Percentiles rank a stretch among this genome's conserved stretches.
Evolutionary conservation across 2,888 invertebrate species (phyloP).

Genomic region (Thera obeliscata): DNA sequence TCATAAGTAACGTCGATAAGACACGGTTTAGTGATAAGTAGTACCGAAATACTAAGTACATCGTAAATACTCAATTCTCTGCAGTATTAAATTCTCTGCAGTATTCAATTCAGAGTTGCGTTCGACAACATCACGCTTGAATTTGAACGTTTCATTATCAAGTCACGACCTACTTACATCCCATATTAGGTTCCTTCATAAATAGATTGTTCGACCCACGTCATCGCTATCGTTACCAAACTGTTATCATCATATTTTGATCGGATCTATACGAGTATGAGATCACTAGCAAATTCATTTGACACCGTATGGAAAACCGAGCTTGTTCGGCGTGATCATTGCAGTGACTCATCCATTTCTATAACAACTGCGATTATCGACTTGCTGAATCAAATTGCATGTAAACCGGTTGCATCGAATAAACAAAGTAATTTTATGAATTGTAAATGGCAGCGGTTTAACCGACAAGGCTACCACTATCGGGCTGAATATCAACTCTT

Average conservation of each 20-base stretch:
- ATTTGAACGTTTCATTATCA: constrained; percentile 63
- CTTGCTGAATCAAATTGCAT: constrained; percentile 65
- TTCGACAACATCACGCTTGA: constrained; percentile 61
- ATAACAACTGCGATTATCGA: constrained; percentile 57
- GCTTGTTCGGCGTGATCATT: constrained; percentile 47
- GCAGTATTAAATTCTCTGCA: constrained; percentile 9
- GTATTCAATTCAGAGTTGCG: constrained; percentile 44
- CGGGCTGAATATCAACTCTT: constrained; percentile 76
- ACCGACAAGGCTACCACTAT: constrained; percentile 77
- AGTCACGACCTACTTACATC: constrained; percentile 56
- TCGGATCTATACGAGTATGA: constrained; percentile 44
- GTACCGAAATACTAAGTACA: no score
- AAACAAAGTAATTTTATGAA: constrained; percentile 70
- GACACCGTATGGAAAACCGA: constrained; percentile 43
- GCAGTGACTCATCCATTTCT: constrained; percentile 61
- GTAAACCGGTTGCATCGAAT: constrained; percentile 69
- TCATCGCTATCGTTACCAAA: constrained; percentile 36
- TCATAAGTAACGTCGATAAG: constrained; percentile 46
- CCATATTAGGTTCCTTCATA: constrained; percentile 57
- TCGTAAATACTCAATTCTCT: no score
- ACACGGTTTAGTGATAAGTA: constrained; percentile 37
- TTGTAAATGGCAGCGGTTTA: constrained; percentile 74
- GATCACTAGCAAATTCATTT: constrained; percentile 53
- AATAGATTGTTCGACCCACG: constrained; percentile 51
- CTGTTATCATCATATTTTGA: constrained; percentile 15